phyloP scores from a whole-genome alignment of 1,140 invertebrate genomes.

The Holotrichia oblita region DNA sequence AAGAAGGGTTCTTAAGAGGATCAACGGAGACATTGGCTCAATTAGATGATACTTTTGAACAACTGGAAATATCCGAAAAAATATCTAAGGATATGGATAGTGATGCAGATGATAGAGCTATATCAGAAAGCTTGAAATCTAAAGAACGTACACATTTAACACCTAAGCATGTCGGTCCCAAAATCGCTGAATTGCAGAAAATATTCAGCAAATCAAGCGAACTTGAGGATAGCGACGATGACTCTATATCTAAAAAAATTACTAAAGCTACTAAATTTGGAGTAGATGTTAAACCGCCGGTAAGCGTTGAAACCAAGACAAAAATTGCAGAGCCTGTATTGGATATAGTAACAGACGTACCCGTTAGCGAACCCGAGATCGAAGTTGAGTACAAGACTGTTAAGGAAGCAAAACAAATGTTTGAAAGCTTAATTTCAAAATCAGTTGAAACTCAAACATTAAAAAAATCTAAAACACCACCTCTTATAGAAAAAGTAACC shows the following conservation, averaged over 20 bases:
- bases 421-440: slow-evolving; percentile 62
- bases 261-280: slow-evolving; percentile 31
- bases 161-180: slow-evolving; percentile 60
- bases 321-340: background rate
- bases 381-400: slow-evolving; percentile 58
- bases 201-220: slow-evolving; percentile 60
- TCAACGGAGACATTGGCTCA: slow-evolving; percentile 60
- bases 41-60: slow-evolving; percentile 56
- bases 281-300: slow-evolving; percentile 33
- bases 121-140: slow-evolving; percentile 39
- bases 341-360: background rate
- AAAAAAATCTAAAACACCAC: slow-evolving; percentile 46
- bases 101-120: slow-evolving; percentile 43
- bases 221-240: slow-evolving; percentile 51
- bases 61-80: slow-evolving; percentile 45
- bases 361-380: slow-evolving; percentile 52
- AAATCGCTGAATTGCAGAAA: slow-evolving; percentile 63
- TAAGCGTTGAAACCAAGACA: background rate
- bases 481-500: background rate
- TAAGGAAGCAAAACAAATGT: slow-evolving; percentile 67
- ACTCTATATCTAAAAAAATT: slow-evolving; percentile 41
- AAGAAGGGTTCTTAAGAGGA: slow-evolving; percentile 56
- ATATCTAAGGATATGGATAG: slow-evolving; percentile 43
- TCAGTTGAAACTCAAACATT: slow-evolving; percentile 52
- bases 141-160: slow-evolving; percentile 39